Evolutionary conservation across 2,888 invertebrate genomes (phyloP), one percentile per base, ranked within the genome.

Genomic region (Temnothorax rugatulus): DNA sequence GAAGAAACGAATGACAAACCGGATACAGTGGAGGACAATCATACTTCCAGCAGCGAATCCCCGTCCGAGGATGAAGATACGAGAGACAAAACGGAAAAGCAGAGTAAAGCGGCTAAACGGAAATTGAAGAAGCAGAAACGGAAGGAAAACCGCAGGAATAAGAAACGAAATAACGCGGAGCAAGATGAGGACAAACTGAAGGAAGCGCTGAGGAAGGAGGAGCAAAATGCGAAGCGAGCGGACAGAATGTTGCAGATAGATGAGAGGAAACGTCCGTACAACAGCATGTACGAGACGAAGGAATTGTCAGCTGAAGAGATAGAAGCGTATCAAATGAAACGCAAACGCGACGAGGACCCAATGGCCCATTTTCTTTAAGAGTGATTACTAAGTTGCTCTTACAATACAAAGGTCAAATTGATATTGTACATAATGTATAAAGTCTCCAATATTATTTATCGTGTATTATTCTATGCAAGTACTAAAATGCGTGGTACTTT

Each of bases 261-360:
- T 94, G 99, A 99, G 92, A 96, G 99, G 21, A 98, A 99, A 92
- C 96, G 99, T 4, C 97, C 98, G 0, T 99, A 99, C 95, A 99
- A 99, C 95, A 98, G 98, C 92, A 98, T 98, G 97, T 97, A 96
- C 86, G 97, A 97, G 91, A 97, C 97, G 0, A 97, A 97, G 91
- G 97, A 97, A 85, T 99, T 98, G 0, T 97, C 98, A 0, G 98
- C 98, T 84, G 98, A 98, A 87, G 99, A 99, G 94, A 96, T 99
- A 94, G 99, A 99, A 94, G 99, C 99, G 0, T 99, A 97, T 95
- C 97, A 97, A 93, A 97, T 98, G 96, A 99, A 98, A 94, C 96
- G 97, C 77, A 95, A 96, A 77, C 96, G 98, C 61, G 97, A 97
- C 0, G 98, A 98, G 88, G 99, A 99, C 95, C 99, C 99, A 0